These are phyloP conservation scores for Drosophila arawakana DNA, from an alignment of 1,140 invertebrate species.

Conservation along the genomic window DNA sequence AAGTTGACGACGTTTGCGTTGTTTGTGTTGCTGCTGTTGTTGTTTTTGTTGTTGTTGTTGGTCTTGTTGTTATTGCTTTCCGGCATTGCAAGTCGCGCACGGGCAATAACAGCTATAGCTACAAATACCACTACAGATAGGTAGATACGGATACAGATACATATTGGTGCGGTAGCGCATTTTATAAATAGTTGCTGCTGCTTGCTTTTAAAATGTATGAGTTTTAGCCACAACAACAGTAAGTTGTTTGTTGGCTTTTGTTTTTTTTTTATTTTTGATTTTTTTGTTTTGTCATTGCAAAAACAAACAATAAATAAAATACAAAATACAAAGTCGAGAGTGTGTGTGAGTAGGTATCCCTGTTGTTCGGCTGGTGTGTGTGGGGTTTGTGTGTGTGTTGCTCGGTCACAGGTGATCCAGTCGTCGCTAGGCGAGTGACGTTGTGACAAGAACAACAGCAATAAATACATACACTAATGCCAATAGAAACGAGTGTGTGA, in stretches of 20 bases:
- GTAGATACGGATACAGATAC: constrained; percentile 32
- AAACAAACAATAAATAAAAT: constrained; percentile 65
- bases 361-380: background rate
- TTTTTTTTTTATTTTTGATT: constrained; percentile 25
- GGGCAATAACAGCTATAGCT: constrained; percentile 32
- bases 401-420: constrained; percentile 7
- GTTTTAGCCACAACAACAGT: constrained; percentile 26
- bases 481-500: constrained; percentile 30
- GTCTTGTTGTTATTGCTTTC: constrained; percentile 65
- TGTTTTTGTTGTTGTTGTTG: constrained; percentile 21
- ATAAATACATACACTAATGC: constrained; percentile 34
- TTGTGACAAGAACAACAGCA: constrained; percentile 14
- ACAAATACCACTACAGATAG: constrained; percentile 24
- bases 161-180: constrained; percentile 68
- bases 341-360: constrained; percentile 6
- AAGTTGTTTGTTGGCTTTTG: constrained; percentile 72
- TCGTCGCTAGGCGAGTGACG: constrained; percentile 21
- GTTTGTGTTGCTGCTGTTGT: constrained; percentile 2
- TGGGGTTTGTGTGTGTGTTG: constrained; percentile 2
- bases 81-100: constrained; percentile 71
- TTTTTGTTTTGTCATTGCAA: constrained; percentile 67
- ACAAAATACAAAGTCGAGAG: constrained; percentile 7
- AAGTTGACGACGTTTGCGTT: constrained; percentile 52
- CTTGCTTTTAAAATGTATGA: constrained; percentile 61
- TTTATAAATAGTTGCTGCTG: constrained; percentile 80